Conservation (phyloP, 2,888 invertebrate genomes). For the Capitulum mitella region DNA sequence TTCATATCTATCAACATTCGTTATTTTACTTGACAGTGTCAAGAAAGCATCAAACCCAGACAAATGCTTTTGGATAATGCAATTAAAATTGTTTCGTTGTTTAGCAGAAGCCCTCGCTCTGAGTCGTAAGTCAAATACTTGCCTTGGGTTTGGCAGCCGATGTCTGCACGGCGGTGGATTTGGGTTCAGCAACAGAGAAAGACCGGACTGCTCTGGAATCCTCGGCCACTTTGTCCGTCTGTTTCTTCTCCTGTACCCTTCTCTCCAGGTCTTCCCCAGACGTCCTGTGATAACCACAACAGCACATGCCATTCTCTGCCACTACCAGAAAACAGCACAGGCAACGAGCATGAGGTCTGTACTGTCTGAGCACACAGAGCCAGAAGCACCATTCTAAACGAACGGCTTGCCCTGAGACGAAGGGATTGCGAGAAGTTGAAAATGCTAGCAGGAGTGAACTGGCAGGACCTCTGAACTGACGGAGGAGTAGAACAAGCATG, state of each 20-base stretch:
- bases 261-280: not conserved
- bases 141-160: conserved; percentile 3
- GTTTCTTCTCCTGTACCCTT: conserved; percentile 7
- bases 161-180: not conserved
- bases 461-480: too few species aligned
- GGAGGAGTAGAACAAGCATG: too few species aligned
- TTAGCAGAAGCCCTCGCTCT: not conserved
- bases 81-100: not conserved
- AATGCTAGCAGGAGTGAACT: too few species aligned
- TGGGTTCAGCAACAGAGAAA: not conserved
- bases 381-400: not conserved
- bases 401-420: too few species aligned
- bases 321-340: too few species aligned
- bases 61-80: not conserved
- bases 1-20: too few species aligned
- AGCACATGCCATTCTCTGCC: not conserved
- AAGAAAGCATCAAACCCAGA: not conserved
- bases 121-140: not conserved
- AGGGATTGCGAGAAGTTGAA: too few species aligned
- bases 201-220: not conserved
- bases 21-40: not conserved
- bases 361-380: too few species aligned
- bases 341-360: too few species aligned
- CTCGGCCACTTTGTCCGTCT: not conserved
- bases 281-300: not conserved